Evolutionary conservation across 37 sponge, comb jelly and placozoan genomes (phyloP), one percentile per base, ranked within the genome.

Genomic region (Bolinopsis microptera): DNA sequence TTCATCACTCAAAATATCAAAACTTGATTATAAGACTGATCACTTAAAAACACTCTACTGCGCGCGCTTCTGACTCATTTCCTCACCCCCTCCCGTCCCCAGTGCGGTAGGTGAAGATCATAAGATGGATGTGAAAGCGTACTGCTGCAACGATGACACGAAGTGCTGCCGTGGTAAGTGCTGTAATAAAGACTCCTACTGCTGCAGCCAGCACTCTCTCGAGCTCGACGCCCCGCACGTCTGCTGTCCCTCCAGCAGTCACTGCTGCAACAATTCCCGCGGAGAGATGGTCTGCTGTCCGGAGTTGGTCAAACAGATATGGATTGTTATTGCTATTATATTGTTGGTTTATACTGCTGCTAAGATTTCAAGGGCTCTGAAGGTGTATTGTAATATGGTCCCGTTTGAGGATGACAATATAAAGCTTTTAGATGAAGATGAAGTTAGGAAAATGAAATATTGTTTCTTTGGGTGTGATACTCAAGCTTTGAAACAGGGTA

Each of bases 281-380:
- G 82, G 82, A 1, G 82, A 80, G 82, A 28, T 30, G 22, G 82
- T 80, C 35, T 80, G 82, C 23, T 80, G 82, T 34, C 82, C 82
- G 23, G 23, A 36, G 82, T 3, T 30, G 36, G 37, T 80, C 23
- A 28, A 21, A 28, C 82, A 34, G 37, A 34, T 80, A 1, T 80
- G 82, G 82, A 80, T 80, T 22, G 16, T 80, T 30, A 80, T 80
- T 8, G 82, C 38, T 16, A 9, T 80, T 1, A 36, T 80, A 16
- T 22, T 80, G 38, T 27, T 13, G 2, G 37, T 35, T 1, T 80
- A 80, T 34, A 28, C 30, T 32, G 37, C 32, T 24, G 22, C 22
- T 1, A 80, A 34, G 82, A 13, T 80, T 8, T 32, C 23, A 2
- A 32, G 37, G 3, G 82, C 82, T 16, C 16, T 80, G 9, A 32